Conservation (phyloP, 1,140 invertebrate genomes). For the Holotrichia oblita region DNA sequence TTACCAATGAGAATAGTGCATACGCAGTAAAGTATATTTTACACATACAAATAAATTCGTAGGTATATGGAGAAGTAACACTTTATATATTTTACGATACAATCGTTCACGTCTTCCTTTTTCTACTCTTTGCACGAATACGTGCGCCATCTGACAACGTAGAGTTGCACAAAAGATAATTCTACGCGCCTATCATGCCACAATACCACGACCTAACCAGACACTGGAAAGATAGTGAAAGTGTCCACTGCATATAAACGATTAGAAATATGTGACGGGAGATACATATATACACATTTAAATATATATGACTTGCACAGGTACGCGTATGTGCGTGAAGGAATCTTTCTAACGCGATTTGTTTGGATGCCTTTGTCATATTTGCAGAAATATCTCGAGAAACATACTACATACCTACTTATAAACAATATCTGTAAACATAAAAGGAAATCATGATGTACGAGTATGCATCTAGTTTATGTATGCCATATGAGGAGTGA, state of each 20-base stretch:
- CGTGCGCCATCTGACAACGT: not conserved
- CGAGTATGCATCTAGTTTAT: too few species aligned
- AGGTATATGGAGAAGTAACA: not conserved
- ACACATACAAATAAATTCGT: slow-evolving; percentile 19
- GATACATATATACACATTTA: slow-evolving; percentile 11
- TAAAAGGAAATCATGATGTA: not conserved
- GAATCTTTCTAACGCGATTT: slow-evolving; percentile 9
- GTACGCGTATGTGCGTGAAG: not conserved
- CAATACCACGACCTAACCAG: not conserved
- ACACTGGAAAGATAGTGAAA: slow-evolving; percentile 25
- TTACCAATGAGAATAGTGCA: not conserved
- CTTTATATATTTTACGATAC: not conserved
- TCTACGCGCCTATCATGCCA: slow-evolving; percentile 15
- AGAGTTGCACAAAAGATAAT: not conserved
- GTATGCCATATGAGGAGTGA: too few species aligned
- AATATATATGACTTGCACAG: slow-evolving; percentile 1
- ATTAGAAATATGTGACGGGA: slow-evolving; percentile 32
- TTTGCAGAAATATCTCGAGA: not conserved
- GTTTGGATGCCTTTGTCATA: not conserved
- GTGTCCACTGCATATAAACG: slow-evolving; percentile 30
- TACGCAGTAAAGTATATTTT: not conserved
- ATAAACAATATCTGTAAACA: not conserved
- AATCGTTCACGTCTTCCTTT: not conserved
- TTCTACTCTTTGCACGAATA: not conserved
- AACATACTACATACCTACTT: too few species aligned